Conservation (phyloP, 1,140 invertebrate genomes). For the Trichomalopsis sarcophagae region DNA sequence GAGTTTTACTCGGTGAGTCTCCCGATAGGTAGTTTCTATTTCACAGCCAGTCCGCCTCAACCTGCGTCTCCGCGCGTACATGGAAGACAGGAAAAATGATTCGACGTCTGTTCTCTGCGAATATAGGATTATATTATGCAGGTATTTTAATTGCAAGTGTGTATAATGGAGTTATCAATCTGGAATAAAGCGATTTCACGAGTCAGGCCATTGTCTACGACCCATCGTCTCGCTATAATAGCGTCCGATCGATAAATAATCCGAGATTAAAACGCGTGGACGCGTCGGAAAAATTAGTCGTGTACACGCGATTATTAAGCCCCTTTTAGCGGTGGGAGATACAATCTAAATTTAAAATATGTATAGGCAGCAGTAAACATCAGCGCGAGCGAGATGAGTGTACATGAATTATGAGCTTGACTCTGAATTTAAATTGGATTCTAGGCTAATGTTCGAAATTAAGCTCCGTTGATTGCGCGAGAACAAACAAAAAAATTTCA, state of each 20-base stretch:
- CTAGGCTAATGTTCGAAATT: no score
- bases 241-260: not conserved
- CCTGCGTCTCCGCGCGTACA: not conserved
- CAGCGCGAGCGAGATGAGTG: not conserved
- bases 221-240: no score
- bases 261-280: not conserved
- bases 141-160: not conserved
- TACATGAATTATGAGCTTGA: not conserved
- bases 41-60: not conserved
- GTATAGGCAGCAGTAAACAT: not conserved
- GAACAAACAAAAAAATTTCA: no score
- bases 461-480: no score
- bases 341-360: conserved; percentile 32
- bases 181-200: not conserved
- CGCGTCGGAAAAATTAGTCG: not conserved
- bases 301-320: not conserved
- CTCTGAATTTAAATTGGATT: conserved; percentile 1
- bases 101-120: no score
- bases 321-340: not conserved
- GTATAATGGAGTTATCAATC: not conserved
- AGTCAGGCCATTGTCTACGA: not conserved
- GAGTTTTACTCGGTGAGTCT: conserved; percentile 20
- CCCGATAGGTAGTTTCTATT: conserved; percentile 13
- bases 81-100: no score
- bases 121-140: not conserved